Conservation (phyloP, 1,140 invertebrate species). For the Atta cephalotes region DNA sequence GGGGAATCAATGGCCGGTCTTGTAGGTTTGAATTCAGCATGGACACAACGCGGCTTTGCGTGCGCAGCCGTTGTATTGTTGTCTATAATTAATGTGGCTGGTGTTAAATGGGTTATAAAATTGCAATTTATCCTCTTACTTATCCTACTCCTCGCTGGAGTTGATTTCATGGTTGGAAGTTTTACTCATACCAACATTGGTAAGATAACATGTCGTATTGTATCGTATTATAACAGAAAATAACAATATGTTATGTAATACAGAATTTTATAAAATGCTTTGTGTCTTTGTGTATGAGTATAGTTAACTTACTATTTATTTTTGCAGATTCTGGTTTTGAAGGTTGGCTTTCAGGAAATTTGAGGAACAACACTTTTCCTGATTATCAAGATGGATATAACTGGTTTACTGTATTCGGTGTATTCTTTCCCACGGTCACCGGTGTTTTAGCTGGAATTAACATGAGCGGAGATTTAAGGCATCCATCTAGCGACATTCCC, state of each 20-base stretch:
- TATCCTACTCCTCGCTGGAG: conserved; percentile 93
- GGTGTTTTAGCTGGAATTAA: conserved; percentile 98
- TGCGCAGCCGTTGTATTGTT: conserved; percentile 93
- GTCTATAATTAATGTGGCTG: conserved; percentile 95
- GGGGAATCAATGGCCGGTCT: conserved; percentile 97
- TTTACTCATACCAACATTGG: conserved; percentile 90
- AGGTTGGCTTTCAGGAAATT: conserved; percentile 93
- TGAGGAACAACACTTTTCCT: conserved; percentile 94
- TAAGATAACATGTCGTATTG: conserved; percentile 80
- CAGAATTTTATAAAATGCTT: not conserved
- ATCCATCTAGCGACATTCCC: conserved; percentile 97
- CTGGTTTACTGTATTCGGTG: conserved; percentile 97
- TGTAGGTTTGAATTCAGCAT: conserved; percentile 90
- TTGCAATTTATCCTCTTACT: conserved; percentile 94
- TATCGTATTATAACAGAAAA: not conserved
- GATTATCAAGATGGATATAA: conserved; percentile 92
- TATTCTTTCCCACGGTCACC: conserved; percentile 97
- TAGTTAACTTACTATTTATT: conserved; percentile 60
- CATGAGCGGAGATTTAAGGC: conserved; percentile 98
- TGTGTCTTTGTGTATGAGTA: not conserved
- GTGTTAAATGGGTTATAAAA: conserved; percentile 97
- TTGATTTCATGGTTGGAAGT: conserved; percentile 96
- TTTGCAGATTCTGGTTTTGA: conserved; percentile 92
- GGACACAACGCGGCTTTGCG: conserved; percentile 93
- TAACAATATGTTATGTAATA: not conserved